Conservation (phyloP, 2,113 vertebrate species). For the Elanoides forficatus region DNA sequence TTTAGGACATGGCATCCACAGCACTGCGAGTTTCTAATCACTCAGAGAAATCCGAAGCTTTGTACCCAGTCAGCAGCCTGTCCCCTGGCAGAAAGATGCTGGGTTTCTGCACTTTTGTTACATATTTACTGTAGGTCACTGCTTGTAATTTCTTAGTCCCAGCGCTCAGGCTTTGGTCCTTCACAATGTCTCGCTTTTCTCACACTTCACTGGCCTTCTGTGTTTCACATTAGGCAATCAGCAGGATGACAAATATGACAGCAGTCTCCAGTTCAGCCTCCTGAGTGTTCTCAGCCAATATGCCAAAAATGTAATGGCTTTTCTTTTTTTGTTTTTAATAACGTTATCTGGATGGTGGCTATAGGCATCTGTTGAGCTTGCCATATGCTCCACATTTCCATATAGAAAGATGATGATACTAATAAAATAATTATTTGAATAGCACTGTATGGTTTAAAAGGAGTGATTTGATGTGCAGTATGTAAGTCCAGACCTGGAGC, state of each 20-base stretch:
- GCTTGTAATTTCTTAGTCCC: not conserved
- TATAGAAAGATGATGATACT: constrained; percentile 1
- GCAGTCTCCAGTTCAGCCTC: constrained; percentile 18
- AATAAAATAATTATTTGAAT: constrained; percentile 59
- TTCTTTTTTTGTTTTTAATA: not conserved
- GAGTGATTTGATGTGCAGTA: not conserved
- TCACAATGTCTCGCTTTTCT: not conserved
- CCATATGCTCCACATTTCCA: constrained; percentile 14
- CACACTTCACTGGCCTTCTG: not conserved
- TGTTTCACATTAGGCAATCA: constrained; percentile 31
- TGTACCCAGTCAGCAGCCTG: not conserved
- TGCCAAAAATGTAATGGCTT: constrained; percentile 23
- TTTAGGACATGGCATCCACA: not conserved
- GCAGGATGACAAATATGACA: not conserved
- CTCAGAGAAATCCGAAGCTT: not conserved
- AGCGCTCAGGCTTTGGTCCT: not conserved
- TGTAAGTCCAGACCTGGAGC: not conserved
- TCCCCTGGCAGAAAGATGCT: not conserved
- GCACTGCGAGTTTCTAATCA: not conserved
- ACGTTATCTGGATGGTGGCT: not conserved
- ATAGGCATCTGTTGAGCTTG: constrained; percentile 10
- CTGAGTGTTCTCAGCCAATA: not conserved
- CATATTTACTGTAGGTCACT: not conserved
- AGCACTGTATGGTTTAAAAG: constrained; percentile 9
- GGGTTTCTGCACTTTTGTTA: not conserved